A percentile compares a stretch with the other conserved stretches of the same genome.
Conservation (phyloP, 2,113 vertebrate genomes). For the Carassius gibelio region DNA sequence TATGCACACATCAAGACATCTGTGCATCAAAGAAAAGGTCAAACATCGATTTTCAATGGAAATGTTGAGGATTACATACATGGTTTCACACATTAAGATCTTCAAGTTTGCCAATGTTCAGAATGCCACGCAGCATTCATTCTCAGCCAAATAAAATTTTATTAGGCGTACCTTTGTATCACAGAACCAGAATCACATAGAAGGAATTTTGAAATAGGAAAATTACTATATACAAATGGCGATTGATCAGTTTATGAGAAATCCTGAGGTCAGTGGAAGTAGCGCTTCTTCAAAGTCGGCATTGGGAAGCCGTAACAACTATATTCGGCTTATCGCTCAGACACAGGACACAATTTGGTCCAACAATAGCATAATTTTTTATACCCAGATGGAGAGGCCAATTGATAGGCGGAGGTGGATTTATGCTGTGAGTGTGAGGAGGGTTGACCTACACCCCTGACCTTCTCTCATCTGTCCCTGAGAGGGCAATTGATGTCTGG, state of each 20-base stretch:
- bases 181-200: conserved; percentile 24
- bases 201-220: conserved; percentile 2
- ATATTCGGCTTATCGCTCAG: conserved; percentile 73
- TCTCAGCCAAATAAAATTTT: neutral
- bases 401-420: conserved; percentile 63
- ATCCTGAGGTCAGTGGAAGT: conserved; percentile 36
- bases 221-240: conserved; percentile 29
- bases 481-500: conserved; percentile 54
- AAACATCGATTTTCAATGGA: neutral
- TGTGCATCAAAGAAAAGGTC: conserved; percentile 39
- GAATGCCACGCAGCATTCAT: neutral
- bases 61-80: conserved; percentile 23
- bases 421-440: conserved; percentile 36
- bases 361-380: conserved; percentile 72
- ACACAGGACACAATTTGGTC: conserved; percentile 69
- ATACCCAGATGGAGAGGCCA: conserved; percentile 69
- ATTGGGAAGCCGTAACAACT: conserved; percentile 57
- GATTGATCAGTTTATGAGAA: conserved; percentile 26
- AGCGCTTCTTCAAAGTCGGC: conserved; percentile 34
- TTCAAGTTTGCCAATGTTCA: conserved; percentile 17
- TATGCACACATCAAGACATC: conserved; percentile 22
- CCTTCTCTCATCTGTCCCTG: conserved; percentile 61
- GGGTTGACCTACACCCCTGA: conserved; percentile 65
- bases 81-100: conserved; percentile 19
- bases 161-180: neutral